phyloP scores from a whole-genome alignment of 23 tunicate species.

The Trididemnum clinides region DNA sequence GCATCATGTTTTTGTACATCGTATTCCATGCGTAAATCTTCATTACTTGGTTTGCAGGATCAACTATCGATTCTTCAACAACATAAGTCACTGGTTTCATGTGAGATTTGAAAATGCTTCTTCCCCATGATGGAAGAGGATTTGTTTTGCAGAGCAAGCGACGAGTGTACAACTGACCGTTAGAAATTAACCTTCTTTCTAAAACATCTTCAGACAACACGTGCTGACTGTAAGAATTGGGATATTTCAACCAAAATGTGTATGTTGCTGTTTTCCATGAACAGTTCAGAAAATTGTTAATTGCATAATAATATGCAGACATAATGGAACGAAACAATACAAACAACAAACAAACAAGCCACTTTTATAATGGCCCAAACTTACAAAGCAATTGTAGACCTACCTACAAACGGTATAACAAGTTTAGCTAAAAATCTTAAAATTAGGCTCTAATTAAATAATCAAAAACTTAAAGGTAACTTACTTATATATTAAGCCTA shows the following conservation, averaged over 20 bases:
- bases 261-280: conserved; percentile 71
- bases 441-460: too few species aligned
- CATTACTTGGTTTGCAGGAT: conserved; percentile 43
- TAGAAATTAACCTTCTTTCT: conserved; percentile 29
- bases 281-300: conserved; percentile 45
- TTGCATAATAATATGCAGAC: conserved; percentile 40
- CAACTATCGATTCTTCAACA: conserved; percentile 77
- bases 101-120: conserved; percentile 48
- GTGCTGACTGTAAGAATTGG: conserved; percentile 68
- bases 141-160: conserved; percentile 71
- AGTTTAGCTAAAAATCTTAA: too few species aligned
- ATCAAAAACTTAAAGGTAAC: too few species aligned
- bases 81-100: conserved; percentile 35
- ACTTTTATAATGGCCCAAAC: too few species aligned
- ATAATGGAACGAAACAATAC: too few species aligned
- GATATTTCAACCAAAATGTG: conserved; percentile 88
- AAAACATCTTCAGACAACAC: conserved; percentile 80
- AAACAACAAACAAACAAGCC: too few species aligned
- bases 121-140: conserved; percentile 80
- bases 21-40: conserved; percentile 81
- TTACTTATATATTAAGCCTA: too few species aligned
- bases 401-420: too few species aligned
- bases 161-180: conserved; percentile 64
- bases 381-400: too few species aligned
- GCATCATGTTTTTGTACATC: conserved; percentile 52